Conservation (phyloP, 2,113 vertebrate genomes). For the Tachuris rubrigastra region DNA sequence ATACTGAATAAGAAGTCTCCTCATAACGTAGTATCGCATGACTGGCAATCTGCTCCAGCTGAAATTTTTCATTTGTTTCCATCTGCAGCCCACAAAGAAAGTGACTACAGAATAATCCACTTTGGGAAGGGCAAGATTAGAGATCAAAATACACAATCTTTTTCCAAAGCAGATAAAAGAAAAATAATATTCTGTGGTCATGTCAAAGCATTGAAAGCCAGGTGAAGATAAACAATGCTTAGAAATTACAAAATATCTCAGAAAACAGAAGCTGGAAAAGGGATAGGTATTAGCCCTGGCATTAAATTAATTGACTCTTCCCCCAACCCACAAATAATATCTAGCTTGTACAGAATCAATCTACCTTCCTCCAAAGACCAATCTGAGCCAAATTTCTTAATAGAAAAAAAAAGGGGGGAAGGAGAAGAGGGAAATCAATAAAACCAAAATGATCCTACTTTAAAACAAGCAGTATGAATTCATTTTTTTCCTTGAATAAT, state of each 20-base stretch:
- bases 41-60: neutral
- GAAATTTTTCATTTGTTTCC: neutral
- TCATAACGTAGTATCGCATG: fast-evolving
- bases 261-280: neutral
- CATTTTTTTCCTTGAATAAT: neutral
- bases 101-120: neutral
- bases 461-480: neutral
- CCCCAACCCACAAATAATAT: neutral
- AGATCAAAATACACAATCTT: conserved; percentile 3
- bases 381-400: conserved; percentile 6
- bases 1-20: neutral
- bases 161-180: neutral
- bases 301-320: conserved; percentile 12
- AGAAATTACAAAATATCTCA: conserved; percentile 8
- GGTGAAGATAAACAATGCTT: neutral
- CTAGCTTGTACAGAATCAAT: neutral
- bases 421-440: neutral
- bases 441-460: neutral
- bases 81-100: neutral
- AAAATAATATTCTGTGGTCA: neutral
- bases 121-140: neutral
- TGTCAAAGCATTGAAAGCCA: neutral
- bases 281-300: neutral
- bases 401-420: neutral
- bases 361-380: neutral